Percentiles rank a stretch among this genome's conserved stretches.
phyloP scores from a whole-genome alignment of 2,113 vertebrate species.

The Felis catus region DNA sequence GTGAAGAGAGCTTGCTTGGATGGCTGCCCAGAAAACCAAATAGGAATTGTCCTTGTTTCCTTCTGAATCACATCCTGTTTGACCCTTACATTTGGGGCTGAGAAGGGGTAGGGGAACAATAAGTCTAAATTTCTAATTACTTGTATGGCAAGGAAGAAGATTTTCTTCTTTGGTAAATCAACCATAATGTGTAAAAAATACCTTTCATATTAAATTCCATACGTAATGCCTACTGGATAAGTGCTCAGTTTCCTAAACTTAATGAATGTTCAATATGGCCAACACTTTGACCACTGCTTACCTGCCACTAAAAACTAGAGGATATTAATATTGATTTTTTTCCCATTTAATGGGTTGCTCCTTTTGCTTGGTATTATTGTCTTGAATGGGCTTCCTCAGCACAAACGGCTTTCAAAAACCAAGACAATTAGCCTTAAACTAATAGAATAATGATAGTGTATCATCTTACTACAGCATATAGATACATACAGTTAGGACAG shows the following conservation, averaged over 20 bases:
- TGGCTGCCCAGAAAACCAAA: constrained; percentile 51
- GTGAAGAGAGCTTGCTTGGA: constrained; percentile 31
- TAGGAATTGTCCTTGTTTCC: constrained; percentile 8
- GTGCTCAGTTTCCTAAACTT: neutral
- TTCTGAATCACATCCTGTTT: constrained; percentile 1
- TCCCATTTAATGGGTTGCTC: neutral
- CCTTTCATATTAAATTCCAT: neutral
- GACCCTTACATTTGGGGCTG: neutral
- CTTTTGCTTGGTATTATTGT: neutral
- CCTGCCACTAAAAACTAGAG: neutral
- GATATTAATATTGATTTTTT: neutral
- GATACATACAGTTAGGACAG: neutral
- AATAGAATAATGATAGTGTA: neutral
- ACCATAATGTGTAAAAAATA: neutral
- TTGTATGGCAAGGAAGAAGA: neutral
- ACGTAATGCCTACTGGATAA: neutral
- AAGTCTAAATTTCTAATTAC: constrained; percentile 43
- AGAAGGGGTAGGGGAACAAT: neutral
- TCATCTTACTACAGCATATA: neutral
- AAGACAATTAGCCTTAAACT: constrained; percentile 11
- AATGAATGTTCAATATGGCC: neutral
- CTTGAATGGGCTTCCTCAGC: neutral
- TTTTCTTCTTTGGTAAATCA: neutral
- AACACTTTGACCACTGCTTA: neutral
- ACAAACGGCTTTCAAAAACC: neutral